A percentile compares a stretch with the other conserved stretches of the same genome.
Conservation (phyloP, 2,797 vertebrate species). For the Coranthus polyacanthus region DNA sequence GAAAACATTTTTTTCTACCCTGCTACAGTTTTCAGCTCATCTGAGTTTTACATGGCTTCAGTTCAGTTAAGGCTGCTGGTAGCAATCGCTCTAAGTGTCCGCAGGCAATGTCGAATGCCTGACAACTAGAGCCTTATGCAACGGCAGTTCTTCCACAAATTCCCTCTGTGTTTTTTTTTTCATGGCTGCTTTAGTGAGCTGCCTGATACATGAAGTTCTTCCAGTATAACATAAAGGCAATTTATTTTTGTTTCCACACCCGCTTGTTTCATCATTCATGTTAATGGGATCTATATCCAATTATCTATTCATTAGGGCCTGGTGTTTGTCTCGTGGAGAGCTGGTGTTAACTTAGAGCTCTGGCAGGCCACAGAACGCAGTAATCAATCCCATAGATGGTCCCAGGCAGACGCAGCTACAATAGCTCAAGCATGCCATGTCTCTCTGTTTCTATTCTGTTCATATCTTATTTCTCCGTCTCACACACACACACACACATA, state of each 20-base stretch:
- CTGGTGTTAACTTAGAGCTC: constrained; percentile 59
- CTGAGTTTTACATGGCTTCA: constrained; percentile 32
- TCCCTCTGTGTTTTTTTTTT: constrained; percentile 18
- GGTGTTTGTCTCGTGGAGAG: constrained; percentile 65
- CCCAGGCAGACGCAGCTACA: constrained; percentile 41
- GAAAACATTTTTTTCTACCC: constrained; percentile 50
- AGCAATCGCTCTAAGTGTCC: constrained; percentile 43
- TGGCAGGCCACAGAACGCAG: constrained; percentile 51
- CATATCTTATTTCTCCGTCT: constrained; percentile 18
- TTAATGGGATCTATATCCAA: constrained; percentile 65
- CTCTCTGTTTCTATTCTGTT: constrained; percentile 7
- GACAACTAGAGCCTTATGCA: constrained; percentile 41
- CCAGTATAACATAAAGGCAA: constrained; percentile 41
- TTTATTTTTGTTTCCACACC: constrained; percentile 47
- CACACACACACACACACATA: not conserved
- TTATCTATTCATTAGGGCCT: constrained; percentile 73
- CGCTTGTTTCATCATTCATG: constrained; percentile 69
- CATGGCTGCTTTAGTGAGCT: constrained; percentile 15
- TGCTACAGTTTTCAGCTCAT: constrained; percentile 19
- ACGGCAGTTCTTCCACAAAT: constrained; percentile 37
- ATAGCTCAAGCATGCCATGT: constrained; percentile 40
- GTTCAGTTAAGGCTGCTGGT: constrained; percentile 26
- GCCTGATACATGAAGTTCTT: constrained; percentile 43
- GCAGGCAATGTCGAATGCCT: not conserved
- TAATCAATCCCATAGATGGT: constrained; percentile 68